Percentiles rank a stretch among this genome's conserved stretches.
These are phyloP conservation scores for Trichopria drosophilae DNA, from an alignment of 2,888 invertebrate species.

Conservation along the genomic window DNA sequence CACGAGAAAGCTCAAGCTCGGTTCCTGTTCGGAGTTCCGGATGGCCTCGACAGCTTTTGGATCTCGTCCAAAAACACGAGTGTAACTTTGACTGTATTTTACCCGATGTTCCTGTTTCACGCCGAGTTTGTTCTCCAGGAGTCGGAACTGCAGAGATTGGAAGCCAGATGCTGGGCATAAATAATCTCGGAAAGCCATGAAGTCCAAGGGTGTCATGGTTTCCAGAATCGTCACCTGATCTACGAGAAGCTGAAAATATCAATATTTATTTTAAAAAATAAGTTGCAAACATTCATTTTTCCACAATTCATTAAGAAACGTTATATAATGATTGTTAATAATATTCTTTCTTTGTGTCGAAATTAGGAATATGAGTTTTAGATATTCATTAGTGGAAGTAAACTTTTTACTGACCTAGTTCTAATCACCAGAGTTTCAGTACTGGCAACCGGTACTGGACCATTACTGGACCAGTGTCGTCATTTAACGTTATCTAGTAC, in stretches of 20 bases:
- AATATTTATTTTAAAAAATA: background rate
- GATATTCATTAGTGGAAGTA: no score
- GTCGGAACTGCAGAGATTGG: slow-evolving; percentile 93
- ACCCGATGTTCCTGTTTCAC: slow-evolving; percentile 82
- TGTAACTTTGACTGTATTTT: slow-evolving; percentile 91
- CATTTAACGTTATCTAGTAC: no score
- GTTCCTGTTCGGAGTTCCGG: slow-evolving; percentile 76
- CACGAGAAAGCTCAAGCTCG: slow-evolving; percentile 82
- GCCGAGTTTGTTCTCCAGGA: slow-evolving; percentile 92
- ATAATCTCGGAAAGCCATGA: slow-evolving; percentile 95
- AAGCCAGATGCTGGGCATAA: slow-evolving; percentile 96
- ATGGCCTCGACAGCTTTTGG: slow-evolving; percentile 65
- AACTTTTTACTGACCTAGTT: no score
- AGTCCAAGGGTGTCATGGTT: slow-evolving; percentile 98
- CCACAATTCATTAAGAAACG: no score
- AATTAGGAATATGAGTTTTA: no score
- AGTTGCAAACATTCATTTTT: no score
- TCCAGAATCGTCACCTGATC: slow-evolving; percentile 97
- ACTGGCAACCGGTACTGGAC: no score
- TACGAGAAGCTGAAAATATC: slow-evolving; percentile 74
- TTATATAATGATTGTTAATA: no score
- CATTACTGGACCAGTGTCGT: no score
- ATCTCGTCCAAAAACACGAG: slow-evolving; percentile 80
- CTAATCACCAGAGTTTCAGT: no score
- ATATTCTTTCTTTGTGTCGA: no score